Conservation (phyloP, 2,888 invertebrate genomes). For the Tridacna gigas region DNA sequence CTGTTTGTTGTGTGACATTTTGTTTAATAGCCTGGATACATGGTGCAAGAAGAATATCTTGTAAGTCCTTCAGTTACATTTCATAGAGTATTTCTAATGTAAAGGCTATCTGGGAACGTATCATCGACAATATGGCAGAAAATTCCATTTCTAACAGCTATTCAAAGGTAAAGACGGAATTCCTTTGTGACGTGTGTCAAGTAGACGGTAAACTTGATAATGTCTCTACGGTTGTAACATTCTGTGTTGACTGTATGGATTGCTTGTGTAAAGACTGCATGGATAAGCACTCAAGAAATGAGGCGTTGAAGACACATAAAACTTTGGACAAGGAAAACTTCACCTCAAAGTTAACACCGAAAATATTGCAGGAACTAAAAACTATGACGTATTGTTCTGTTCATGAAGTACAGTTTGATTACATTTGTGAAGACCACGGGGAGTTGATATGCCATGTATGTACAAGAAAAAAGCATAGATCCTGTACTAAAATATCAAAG, state of each 20-base stretch:
- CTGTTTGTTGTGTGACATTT: no score
- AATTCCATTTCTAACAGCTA: no score
- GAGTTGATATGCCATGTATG: neutral
- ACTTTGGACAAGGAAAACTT: neutral
- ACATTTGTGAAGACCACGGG: neutral
- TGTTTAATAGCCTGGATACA: no score
- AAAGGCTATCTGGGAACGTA: no score
- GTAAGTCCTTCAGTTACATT: no score
- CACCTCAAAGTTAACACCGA: neutral
- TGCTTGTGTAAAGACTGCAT: neutral
- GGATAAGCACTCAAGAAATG: neutral
- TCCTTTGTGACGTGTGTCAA: neutral
- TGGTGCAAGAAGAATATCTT: no score
- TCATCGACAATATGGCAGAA: no score
- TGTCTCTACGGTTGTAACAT: neutral
- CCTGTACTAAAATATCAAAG: neutral
- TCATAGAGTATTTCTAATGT: no score
- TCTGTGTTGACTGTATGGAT: neutral
- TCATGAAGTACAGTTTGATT: neutral
- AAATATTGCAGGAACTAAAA: neutral
- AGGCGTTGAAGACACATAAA: neutral
- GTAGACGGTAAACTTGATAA: neutral
- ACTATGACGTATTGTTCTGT: neutral
- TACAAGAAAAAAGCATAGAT: neutral
- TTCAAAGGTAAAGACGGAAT: neutral